Percentiles rank a stretch among this genome's conserved stretches.
Conservation (phyloP, 2,113 vertebrate species). For the Myrmecobius fasciatus region DNA sequence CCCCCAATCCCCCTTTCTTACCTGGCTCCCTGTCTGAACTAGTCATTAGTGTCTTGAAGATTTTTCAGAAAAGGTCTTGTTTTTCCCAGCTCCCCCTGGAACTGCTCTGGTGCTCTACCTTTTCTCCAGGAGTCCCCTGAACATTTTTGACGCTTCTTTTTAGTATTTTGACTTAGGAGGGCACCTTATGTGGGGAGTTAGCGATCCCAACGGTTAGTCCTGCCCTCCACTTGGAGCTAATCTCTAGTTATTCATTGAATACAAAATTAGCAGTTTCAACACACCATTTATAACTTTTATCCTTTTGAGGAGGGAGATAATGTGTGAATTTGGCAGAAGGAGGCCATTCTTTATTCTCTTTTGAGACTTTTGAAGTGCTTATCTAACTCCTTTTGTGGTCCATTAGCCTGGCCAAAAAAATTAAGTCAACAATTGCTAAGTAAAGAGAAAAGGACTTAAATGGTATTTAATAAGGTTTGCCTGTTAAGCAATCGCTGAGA, state of each 20-base stretch:
- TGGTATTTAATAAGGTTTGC: slow-evolving; percentile 75
- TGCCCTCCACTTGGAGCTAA: slow-evolving; percentile 30
- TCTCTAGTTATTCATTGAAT: slow-evolving; percentile 65
- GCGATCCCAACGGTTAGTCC: slow-evolving; percentile 22
- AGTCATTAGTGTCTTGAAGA: slow-evolving; percentile 22
- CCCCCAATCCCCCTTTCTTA: slow-evolving; percentile 34
- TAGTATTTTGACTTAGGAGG: slow-evolving; percentile 57
- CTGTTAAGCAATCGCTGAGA: slow-evolving; percentile 69
- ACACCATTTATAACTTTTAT: slow-evolving; percentile 73
- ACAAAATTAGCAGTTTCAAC: slow-evolving; percentile 79
- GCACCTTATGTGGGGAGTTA: slow-evolving; percentile 3
- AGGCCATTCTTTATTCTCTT: slow-evolving; percentile 6
- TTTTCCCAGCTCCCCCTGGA: slow-evolving; percentile 24
- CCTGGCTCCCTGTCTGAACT: slow-evolving; percentile 28
- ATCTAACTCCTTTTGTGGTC: slow-evolving; percentile 71
- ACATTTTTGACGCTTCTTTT: slow-evolving; percentile 64
- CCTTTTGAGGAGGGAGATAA: slow-evolving; percentile 52
- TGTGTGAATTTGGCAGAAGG: slow-evolving; percentile 62
- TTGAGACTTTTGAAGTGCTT: slow-evolving; percentile 71
- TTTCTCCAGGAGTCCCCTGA: slow-evolving; percentile 63
- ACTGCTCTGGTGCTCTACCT: slow-evolving; percentile 17
- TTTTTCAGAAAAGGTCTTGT: slow-evolving; percentile 64
- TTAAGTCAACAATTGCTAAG: slow-evolving; percentile 73
- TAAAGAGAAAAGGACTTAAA: slow-evolving; percentile 75
- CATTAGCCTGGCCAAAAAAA: slow-evolving; percentile 39